A percentile compares a stretch with the other conserved stretches of the same genome.
These are phyloP conservation scores for Abscondita cerata DNA, from an alignment of 2,888 invertebrate genomes.

Conservation along the genomic window DNA sequence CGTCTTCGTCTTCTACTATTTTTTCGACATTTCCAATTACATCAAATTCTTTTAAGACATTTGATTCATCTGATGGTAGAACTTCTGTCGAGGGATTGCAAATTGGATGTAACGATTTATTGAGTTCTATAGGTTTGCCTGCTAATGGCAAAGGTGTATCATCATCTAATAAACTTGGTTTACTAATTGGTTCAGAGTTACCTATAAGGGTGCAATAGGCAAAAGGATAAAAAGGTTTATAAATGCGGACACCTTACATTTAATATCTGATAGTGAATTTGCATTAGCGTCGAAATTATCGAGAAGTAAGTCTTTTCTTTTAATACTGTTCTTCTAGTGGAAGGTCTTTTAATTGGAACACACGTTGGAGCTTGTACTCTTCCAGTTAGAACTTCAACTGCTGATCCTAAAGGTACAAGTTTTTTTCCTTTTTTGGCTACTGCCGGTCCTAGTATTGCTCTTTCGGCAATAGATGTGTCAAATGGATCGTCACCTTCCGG, in stretches of 20 bases:
- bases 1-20: constrained; percentile 65
- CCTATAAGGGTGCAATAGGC: constrained; percentile 14
- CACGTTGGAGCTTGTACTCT: constrained; percentile 78
- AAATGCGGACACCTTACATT: constrained; percentile 17
- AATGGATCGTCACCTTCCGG: constrained; percentile 82
- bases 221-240: constrained; percentile 9
- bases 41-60: constrained; percentile 61
- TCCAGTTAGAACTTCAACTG: constrained; percentile 87
- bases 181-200: constrained; percentile 51
- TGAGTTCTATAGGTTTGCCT: constrained; percentile 76
- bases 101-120: constrained; percentile 63
- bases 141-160: constrained; percentile 70
- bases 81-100: constrained; percentile 29
- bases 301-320: constrained; percentile 71
- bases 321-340: constrained; percentile 59
- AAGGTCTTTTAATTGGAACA: constrained; percentile 61
- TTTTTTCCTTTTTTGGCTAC: constrained; percentile 76
- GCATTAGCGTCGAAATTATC: constrained; percentile 65
- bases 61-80: not conserved
- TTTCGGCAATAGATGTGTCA: constrained; percentile 87
- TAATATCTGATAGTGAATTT: constrained; percentile 21
- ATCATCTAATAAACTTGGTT: constrained; percentile 75
- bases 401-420: constrained; percentile 82
- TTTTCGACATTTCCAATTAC: constrained; percentile 46
- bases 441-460: constrained; percentile 79